Percentiles rank a stretch among this genome's conserved stretches.
phyloP scores from a whole-genome alignment of 2,113 vertebrate species.

The Pelecanoides urinatrix region DNA sequence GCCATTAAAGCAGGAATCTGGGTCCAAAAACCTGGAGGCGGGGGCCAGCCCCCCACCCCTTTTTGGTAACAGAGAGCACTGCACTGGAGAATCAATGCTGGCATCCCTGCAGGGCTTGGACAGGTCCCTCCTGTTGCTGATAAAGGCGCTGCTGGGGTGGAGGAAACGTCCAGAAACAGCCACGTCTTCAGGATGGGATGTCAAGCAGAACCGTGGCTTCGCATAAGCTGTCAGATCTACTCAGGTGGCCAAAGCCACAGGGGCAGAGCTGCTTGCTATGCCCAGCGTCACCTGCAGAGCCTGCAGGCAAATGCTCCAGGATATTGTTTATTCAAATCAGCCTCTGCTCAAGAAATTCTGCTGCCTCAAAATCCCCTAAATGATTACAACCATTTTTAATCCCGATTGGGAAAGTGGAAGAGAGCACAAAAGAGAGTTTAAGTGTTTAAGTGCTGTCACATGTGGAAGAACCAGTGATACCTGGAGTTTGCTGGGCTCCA shows the following conservation, averaged over 20 bases:
- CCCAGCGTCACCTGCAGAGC: background rate
- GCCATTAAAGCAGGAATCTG: background rate
- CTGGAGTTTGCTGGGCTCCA: background rate
- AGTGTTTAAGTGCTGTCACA: background rate
- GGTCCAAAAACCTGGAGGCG: background rate
- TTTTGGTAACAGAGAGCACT: background rate
- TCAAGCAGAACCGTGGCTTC: background rate
- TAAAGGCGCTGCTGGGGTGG: background rate
- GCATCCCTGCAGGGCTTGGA: background rate
- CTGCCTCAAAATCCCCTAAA: background rate
- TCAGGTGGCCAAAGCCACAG: background rate
- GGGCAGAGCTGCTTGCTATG: background rate
- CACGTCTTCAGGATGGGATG: accelerated
- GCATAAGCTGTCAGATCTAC: accelerated
- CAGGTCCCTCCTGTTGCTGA: background rate
- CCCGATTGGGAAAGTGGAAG: background rate
- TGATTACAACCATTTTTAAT: background rate
- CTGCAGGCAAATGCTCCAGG: background rate
- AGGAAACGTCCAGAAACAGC: background rate
- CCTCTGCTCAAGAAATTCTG: background rate
- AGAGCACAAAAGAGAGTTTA: background rate
- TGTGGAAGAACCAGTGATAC: background rate
- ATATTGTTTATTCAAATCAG: background rate
- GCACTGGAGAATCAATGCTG: background rate
- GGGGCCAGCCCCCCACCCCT: background rate